Conservation (phyloP, 2,113 vertebrate species). For the Blennius ocellaris region DNA sequence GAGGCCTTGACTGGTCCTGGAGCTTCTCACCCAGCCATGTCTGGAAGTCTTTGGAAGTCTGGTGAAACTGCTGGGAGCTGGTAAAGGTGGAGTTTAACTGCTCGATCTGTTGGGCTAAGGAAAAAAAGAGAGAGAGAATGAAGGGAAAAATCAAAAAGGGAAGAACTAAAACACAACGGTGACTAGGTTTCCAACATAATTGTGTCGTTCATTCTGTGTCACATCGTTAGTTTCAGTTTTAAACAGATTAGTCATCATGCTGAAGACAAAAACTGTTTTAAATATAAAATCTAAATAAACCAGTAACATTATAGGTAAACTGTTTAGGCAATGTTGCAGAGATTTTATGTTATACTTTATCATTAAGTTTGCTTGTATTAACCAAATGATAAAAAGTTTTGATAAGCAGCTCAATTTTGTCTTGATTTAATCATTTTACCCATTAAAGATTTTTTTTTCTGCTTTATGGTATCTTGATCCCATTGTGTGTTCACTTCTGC, state of each 20-base stretch:
- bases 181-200: not conserved
- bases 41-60: conserved; percentile 94
- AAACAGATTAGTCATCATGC: not conserved
- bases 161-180: not conserved
- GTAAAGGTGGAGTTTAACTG: conserved; percentile 91
- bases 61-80: conserved; percentile 95
- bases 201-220: not conserved
- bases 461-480: too few species aligned
- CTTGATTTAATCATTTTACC: too few species aligned
- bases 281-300: not conserved
- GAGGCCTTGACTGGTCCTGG: conserved; percentile 83
- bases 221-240: not conserved
- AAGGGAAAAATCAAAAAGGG: conserved; percentile 2
- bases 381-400: too few species aligned
- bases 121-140: conserved; percentile 35
- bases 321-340: too few species aligned
- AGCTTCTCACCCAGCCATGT: conserved; percentile 89
- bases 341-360: too few species aligned
- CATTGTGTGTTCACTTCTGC: too few species aligned
- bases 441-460: too few species aligned
- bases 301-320: too few species aligned
- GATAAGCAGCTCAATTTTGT: too few species aligned
- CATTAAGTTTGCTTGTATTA: too few species aligned
- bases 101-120: conserved; percentile 88
- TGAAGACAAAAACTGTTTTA: not conserved